phyloP scores from a whole-genome alignment of 2,888 invertebrate genomes.

The Monoplex corrugatus region DNA sequence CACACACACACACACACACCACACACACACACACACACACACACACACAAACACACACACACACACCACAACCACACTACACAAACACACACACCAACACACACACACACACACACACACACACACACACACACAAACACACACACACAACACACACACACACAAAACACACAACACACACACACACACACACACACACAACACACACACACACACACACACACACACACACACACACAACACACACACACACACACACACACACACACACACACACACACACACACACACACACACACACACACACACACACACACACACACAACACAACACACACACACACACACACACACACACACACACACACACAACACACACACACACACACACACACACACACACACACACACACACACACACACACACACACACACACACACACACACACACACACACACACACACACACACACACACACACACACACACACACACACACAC shows the following conservation, averaged over 20 bases:
- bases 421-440: neutral
- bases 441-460: too few species aligned
- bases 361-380: slow-evolving; percentile 1
- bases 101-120: too few species aligned
- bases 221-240: neutral
- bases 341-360: slow-evolving; percentile 1
- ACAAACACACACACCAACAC: neutral
- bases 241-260: neutral
- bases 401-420: neutral
- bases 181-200: slow-evolving; percentile 1
- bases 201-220: neutral
- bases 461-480: neutral
- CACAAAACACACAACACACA: neutral
- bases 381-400: neutral
- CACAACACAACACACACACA: neutral
- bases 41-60: neutral
- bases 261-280: too few species aligned
- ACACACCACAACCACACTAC: neutral
- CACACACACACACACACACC: too few species aligned
- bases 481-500: neutral
- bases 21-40: too few species aligned
- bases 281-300: too few species aligned
- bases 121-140: neutral
- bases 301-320: too few species aligned
- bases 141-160: neutral